Evolutionary conservation across 2,797 vertebrate genomes (phyloP), one percentile per base, ranked within the genome.

Genomic region (Synanceia verrucosa): DNA sequence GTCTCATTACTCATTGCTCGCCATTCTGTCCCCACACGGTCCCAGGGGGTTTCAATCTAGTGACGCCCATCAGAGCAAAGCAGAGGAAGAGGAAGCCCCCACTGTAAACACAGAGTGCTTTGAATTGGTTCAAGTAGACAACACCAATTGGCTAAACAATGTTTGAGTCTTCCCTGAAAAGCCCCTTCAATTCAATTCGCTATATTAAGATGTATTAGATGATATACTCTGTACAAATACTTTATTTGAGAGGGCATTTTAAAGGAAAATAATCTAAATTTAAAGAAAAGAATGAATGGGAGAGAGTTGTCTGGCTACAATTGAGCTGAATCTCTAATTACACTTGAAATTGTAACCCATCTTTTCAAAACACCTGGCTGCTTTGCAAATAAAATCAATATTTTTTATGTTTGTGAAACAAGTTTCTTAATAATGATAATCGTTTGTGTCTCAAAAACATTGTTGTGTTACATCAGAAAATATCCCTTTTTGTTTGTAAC

Each of bases 51-150:
- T 74, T 51, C 19, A 13, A 86, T 88, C 78, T 82, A 50, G 81
- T 85, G 71, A 90, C 90, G 79, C 92, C 92, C 91, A 76, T 86
- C 74, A 77, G 83, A 63, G 70, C 29, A 21, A 36, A 66, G 84
- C 75, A 31, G 61, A 78, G 87, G 85, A 90, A 86, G 69, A 89
- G 91, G 91, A 94, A 92, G 79, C 78, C 73, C 70, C 72, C 46
- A 65, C 13, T 89, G 72, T 92, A 89, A 93, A 92, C 91, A 92
- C 53, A 66, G 60, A 85, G 23, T 61, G 63, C 86, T 92, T 91
- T 90, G 73, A 87, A 78, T 61, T 65, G n/a, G 46, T 67, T 79
- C 28, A 76, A 72, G 70, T 58, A 65, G 69, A 48, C 65, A 70
- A 75, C 55, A 59, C 61, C 44, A 73, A 85, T 72, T 77, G 24